Conservation (phyloP, 1,140 invertebrate species). For the Scaptomyza hsui region DNA sequence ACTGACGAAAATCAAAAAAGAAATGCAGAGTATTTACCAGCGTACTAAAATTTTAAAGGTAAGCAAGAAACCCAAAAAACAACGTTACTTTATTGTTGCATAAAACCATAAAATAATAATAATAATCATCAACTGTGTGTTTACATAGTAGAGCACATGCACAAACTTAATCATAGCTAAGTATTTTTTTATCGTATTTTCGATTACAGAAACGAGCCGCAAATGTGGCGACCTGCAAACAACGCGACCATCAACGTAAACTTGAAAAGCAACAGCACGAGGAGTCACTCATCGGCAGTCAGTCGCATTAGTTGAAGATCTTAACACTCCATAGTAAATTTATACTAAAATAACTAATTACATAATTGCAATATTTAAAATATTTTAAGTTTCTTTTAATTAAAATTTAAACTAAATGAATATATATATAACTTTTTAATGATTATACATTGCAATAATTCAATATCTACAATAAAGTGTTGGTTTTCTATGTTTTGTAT, state of each 20-base stretch:
- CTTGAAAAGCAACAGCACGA: constrained; percentile 79
- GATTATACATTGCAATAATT: not conserved
- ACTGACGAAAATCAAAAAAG: constrained; percentile 73
- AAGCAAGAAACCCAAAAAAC: constrained; percentile 23
- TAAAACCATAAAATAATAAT: constrained; percentile 39
- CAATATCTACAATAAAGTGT: constrained; percentile 9
- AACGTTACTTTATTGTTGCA: constrained; percentile 46
- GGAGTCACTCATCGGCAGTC: constrained; percentile 74
- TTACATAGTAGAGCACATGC: constrained; percentile 38
- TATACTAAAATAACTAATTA: not conserved
- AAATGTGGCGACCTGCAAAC: constrained; percentile 72
- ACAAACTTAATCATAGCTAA: constrained; percentile 19
- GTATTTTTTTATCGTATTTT: constrained; percentile 39
- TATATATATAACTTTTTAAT: constrained; percentile 2
- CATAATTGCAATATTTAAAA: not conserved
- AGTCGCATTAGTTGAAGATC: constrained; percentile 22
- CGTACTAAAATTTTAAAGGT: constrained; percentile 80
- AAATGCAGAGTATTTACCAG: constrained; percentile 81
- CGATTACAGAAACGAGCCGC: constrained; percentile 79
- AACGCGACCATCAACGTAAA: constrained; percentile 77
- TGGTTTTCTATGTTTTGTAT: constrained; percentile 22
- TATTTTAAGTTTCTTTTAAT: no score
- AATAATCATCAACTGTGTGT: constrained; percentile 17
- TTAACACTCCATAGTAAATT: constrained; percentile 6
- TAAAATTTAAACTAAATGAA: constrained; percentile 7